Evolutionary conservation across 2,888 invertebrate genomes (phyloP), one percentile per base, ranked within the genome.

Genomic region (Cerastoderma edule): DNA sequence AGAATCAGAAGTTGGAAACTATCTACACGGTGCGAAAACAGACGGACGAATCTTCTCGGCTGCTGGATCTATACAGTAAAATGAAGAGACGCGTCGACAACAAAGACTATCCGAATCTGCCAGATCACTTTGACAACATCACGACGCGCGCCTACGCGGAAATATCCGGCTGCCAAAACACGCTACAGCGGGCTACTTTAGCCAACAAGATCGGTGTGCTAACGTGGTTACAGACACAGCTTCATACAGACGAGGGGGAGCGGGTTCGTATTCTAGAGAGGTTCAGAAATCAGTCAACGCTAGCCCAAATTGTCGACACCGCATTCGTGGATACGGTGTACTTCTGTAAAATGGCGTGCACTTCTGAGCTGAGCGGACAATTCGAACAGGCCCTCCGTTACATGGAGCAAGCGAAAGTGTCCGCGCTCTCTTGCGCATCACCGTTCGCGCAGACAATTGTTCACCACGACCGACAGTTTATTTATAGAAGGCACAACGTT

Each of bases 201-300:
- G 60, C 60, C 19, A 60, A 60, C 39, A 35, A 60, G 24, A 35
- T 60, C 27, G 60, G 60, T n/a, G 60, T 60, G 5, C n/a, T 60
- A 8, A 39, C 27, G 4, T 60, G 60, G 60, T 27, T 60, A 10
- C 60, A 60, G n/a, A 60, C 60, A 2, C 60, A 60, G n/a, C 60
- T 60, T 2, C 30, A 39, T 60, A 24, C 35, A 39, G 60, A 60
- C 1, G 35, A 39, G 24, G n/a, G 60, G 39, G 22, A 16, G 8
- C 35, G 27, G 13, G 8, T 60, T 39, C 8, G 5, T 39, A 24
- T 0, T 16, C 35, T 19, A 22, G 22, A 22, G n/a, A 39, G n/a
- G n/a, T n/a, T n/a, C n/a, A n/a, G n/a, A n/a, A n/a, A n/a, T n/a
- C n/a, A n/a, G n/a, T n/a, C n/a, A n/a, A n/a, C n/a, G n/a, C n/a